A percentile compares a stretch with the other conserved stretches of the same genome.
phyloP scores from a whole-genome alignment of 2,113 vertebrate species.

The Psophia crepitans region DNA sequence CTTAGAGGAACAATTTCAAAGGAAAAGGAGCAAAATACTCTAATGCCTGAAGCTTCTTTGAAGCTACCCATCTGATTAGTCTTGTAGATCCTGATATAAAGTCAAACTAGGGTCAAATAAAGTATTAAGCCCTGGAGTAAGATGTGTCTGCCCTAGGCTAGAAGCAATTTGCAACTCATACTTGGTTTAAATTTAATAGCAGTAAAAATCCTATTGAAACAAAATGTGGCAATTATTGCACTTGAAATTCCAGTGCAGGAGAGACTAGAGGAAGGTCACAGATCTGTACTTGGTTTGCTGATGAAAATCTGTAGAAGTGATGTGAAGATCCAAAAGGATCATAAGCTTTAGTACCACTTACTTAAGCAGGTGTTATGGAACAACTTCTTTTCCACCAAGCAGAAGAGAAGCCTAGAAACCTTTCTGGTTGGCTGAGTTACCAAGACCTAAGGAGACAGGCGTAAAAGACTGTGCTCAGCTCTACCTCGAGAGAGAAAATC shows the following conservation, averaged over 20 bases:
- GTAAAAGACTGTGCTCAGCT: neutral
- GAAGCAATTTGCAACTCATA: constrained; percentile 48
- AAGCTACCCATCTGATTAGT: neutral
- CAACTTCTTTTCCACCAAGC: neutral
- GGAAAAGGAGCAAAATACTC: neutral
- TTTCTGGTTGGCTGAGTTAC: neutral
- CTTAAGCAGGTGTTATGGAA: neutral
- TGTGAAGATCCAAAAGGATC: neutral
- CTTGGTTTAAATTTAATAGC: constrained; percentile 54
- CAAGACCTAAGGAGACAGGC: neutral
- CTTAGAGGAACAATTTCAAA: neutral
- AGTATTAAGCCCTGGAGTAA: constrained; percentile 47
- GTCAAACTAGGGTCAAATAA: constrained; percentile 40
- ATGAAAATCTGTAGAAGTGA: neutral
- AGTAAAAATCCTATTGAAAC: constrained; percentile 47
- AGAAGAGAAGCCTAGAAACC: neutral
- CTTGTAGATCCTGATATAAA: constrained; percentile 31
- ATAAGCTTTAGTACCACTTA: neutral
- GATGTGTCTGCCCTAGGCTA: constrained; percentile 40
- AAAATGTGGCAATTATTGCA: neutral
- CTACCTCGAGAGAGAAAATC: neutral
- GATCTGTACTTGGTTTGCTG: neutral
- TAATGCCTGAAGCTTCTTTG: constrained; percentile 10
- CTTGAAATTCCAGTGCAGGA: neutral
- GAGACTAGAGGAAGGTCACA: neutral